Percentiles rank a stretch among this genome's conserved stretches.
These are phyloP conservation scores for Drosophila cardini DNA, from an alignment of 1,140 invertebrate genomes.

Conservation along the genomic window DNA sequence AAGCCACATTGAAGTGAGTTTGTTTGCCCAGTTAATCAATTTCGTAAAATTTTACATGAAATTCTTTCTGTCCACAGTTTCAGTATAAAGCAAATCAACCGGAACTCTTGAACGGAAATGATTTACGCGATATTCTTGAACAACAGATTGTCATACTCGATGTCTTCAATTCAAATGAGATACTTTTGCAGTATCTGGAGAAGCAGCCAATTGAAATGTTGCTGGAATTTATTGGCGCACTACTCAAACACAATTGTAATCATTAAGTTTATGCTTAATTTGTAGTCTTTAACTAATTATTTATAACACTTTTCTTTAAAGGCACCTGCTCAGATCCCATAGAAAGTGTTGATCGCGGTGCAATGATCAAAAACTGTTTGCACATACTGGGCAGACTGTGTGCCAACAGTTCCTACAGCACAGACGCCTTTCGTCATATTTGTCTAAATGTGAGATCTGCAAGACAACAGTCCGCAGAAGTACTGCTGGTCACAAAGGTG, in stretches of 20 bases:
- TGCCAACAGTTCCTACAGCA: constrained; percentile 54
- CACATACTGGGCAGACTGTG: constrained; percentile 62
- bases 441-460: constrained; percentile 18
- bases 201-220: constrained; percentile 73
- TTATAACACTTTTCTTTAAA: constrained; percentile 9
- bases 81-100: constrained; percentile 48
- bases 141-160: constrained; percentile 56
- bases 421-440: constrained; percentile 58
- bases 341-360: constrained; percentile 15
- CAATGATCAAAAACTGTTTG: constrained; percentile 44
- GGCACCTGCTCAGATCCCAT: constrained; percentile 37
- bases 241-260: constrained; percentile 60
- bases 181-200: constrained; percentile 61
- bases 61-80: constrained; percentile 39
- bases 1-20: constrained; percentile 66
- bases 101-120: constrained; percentile 38
- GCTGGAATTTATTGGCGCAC: constrained; percentile 58
- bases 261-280: not conserved
- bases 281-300: not conserved
- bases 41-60: too few species aligned
- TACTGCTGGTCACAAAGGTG: constrained; percentile 55
- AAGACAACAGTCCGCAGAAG: constrained; percentile 25
- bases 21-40: not conserved
- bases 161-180: constrained; percentile 53
- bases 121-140: constrained; percentile 56